Evolutionary conservation across 2,113 vertebrate genomes (phyloP).

Genomic region (Numenius arquata): DNA sequence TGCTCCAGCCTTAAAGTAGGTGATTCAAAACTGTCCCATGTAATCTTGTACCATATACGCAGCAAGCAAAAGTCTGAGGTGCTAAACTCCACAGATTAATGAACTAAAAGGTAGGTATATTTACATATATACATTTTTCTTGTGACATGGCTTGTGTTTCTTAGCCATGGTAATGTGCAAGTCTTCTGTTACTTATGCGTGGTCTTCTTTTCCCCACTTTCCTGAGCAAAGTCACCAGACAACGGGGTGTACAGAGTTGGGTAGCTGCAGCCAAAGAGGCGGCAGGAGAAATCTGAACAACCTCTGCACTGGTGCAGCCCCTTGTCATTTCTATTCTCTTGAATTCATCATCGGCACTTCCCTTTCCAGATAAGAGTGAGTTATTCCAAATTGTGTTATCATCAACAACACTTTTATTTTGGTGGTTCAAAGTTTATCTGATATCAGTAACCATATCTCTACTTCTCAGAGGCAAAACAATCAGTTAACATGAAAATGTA

Average conservation of each 20-base stretch:
- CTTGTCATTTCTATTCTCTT: accelerated
- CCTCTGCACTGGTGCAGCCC: accelerated
- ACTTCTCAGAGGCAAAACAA: neutral
- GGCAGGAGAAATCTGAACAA: neutral
- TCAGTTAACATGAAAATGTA: neutral
- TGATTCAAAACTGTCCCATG: neutral
- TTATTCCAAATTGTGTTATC: neutral
- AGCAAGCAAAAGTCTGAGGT: neutral
- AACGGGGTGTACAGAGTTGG: accelerated
- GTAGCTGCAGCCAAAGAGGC: neutral
- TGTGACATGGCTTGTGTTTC: neutral
- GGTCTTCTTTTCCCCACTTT: neutral
- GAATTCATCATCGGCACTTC: neutral
- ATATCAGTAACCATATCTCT: neutral
- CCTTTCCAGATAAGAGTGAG: neutral
- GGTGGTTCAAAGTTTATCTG: neutral
- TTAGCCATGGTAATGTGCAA: neutral
- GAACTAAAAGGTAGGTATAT: neutral
- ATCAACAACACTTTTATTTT: neutral
- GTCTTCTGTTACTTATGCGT: neutral
- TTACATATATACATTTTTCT: neutral
- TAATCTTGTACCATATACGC: neutral
- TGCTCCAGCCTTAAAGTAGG: neutral
- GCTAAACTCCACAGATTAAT: neutral
- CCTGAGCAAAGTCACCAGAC: neutral